Conservation (phyloP, 1,140 invertebrate genomes). For the Gonatopus flavifemur region DNA sequence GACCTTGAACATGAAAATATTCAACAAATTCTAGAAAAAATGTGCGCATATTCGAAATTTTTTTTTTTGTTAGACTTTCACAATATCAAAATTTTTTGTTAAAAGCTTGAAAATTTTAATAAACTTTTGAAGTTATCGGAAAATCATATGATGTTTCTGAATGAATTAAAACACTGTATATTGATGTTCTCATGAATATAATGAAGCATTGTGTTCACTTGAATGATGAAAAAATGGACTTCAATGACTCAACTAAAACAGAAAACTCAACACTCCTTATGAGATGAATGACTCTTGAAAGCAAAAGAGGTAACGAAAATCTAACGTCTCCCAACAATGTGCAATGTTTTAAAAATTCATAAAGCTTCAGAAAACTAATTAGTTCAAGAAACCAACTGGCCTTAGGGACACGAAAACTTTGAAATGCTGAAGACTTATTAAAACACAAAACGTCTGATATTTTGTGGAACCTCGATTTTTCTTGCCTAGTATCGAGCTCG, state of each 20-base stretch:
- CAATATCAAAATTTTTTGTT: constrained; percentile 4
- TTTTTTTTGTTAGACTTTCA: neutral
- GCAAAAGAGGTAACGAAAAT: constrained; percentile 3
- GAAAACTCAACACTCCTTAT: constrained; percentile 7
- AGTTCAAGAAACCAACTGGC: neutral
- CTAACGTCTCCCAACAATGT: constrained; percentile 9
- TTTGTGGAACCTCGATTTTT: constrained; percentile 17
- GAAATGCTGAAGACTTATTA: constrained; percentile 19
- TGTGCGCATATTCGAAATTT: neutral
- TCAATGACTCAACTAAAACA: constrained; percentile 5
- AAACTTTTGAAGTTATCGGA: constrained; percentile 5
- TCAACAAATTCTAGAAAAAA: neutral
- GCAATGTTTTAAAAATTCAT: constrained; percentile 11
- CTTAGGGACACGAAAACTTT: constrained; percentile 19
- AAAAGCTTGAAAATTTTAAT: neutral
- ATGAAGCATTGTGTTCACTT: neutral
- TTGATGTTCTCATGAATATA: constrained; percentile 1
- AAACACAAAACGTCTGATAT: constrained; percentile 25
- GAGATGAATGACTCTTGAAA: constrained; percentile 10
- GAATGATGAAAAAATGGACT: constrained; percentile 14
- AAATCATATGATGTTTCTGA: neutral
- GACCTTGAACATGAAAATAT: constrained; percentile 11
- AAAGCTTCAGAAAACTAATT: constrained; percentile 4
- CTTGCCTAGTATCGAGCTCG: constrained; percentile 11
- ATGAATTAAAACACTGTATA: constrained; percentile 3